phyloP scores from a whole-genome alignment of 1,140 invertebrate genomes.

The Drosophila oshimai region DNA sequence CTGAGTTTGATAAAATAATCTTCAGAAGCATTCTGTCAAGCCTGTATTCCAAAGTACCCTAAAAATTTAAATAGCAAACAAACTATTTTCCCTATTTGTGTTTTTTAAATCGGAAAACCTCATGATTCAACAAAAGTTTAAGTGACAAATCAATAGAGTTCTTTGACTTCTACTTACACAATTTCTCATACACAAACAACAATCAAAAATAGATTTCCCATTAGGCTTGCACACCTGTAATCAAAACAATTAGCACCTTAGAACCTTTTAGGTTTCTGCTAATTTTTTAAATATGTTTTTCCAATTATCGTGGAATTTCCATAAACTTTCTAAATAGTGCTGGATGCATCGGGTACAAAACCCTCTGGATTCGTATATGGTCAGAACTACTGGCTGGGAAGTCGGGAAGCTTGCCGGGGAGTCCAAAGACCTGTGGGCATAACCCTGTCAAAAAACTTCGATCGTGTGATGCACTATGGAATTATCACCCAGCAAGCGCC shows the following conservation, averaged over 20 bases:
- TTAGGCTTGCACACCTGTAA: too few relatives aligned
- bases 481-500: constrained; percentile 75
- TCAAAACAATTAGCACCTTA: neutral
- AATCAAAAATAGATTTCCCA: neutral
- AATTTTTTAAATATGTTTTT: neutral
- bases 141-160: neutral
- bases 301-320: neutral
- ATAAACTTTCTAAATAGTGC: constrained; percentile 38
- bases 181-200: too few relatives aligned
- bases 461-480: constrained; percentile 74
- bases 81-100: neutral
- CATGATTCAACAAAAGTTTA: neutral
- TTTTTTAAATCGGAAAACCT: neutral
- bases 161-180: too few relatives aligned
- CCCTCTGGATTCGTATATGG: constrained; percentile 78
- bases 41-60: neutral
- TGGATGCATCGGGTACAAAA: constrained; percentile 78
- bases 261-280: neutral
- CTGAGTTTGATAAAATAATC: neutral
- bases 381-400: constrained; percentile 82
- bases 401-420: constrained; percentile 69
- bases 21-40: neutral
- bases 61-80: neutral
- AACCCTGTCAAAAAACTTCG: constrained; percentile 77
- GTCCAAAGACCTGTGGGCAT: constrained; percentile 69